Evolutionary conservation across 2,888 invertebrate species (phyloP).

Genomic region (Eilema depressum): DNA sequence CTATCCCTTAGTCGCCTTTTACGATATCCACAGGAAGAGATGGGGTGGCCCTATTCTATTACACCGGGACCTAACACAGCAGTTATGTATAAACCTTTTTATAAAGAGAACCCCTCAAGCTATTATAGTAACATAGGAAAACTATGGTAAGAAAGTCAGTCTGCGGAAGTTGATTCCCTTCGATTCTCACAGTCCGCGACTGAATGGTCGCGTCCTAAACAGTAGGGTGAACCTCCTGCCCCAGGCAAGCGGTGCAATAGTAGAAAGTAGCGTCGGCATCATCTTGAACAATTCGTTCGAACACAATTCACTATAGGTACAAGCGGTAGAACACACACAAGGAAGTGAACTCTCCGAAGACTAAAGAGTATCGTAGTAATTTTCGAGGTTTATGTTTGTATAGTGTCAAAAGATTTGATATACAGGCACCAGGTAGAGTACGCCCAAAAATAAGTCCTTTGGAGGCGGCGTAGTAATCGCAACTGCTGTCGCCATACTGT

Average conservation of each 20-base stretch:
- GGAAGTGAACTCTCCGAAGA: neutral
- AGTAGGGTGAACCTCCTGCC: neutral
- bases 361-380: neutral
- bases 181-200: neutral
- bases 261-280: neutral
- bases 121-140: neutral
- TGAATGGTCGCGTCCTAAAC: too few relatives aligned
- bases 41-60: too few relatives aligned
- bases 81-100: too few relatives aligned
- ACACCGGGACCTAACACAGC: too few relatives aligned
- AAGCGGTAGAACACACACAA: neutral
- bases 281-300: neutral
- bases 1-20: too few relatives aligned
- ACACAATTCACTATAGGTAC: neutral
- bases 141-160: neutral
- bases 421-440: neutral
- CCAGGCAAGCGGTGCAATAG: neutral
- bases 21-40: too few relatives aligned
- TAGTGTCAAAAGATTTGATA: neutral
- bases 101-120: too few relatives aligned
- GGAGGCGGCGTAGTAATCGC: too few relatives aligned
- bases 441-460: too few relatives aligned
- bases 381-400: neutral
- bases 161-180: neutral
- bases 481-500: too few relatives aligned